Conservation (phyloP, 2,797 vertebrate species). For the Rousettus madagascariensis region DNA sequence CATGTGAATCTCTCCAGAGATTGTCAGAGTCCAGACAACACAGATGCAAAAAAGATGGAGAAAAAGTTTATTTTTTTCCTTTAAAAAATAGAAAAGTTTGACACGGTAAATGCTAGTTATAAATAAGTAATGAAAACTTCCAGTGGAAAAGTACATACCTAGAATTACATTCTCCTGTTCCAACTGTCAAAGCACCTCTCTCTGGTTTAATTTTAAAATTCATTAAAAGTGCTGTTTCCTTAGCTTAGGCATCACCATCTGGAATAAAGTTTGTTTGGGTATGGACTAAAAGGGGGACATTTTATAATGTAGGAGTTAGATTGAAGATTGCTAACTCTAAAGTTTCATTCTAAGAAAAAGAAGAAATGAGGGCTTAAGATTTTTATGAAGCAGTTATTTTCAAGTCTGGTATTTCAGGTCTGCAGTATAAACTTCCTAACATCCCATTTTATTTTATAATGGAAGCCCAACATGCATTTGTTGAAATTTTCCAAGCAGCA, state of each 20-base stretch:
- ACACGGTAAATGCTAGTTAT: constrained; percentile 57
- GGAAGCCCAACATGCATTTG: background rate
- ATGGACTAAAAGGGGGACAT: constrained; percentile 18
- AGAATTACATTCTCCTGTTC: constrained; percentile 32
- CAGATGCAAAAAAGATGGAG: background rate
- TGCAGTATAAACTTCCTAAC: background rate
- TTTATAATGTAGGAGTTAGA: constrained; percentile 19
- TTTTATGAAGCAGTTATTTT: constrained; percentile 50
- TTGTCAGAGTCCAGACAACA: background rate
- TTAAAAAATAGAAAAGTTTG: constrained; percentile 31
- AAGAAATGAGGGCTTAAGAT: background rate
- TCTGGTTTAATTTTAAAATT: constrained; percentile 70
- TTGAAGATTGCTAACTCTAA: background rate
- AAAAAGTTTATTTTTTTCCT: constrained; percentile 2
- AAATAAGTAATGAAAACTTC: constrained; percentile 67
- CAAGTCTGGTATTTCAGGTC: constrained; percentile 8
- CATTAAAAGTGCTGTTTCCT: constrained; percentile 61
- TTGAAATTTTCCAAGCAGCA: constrained; percentile 2
- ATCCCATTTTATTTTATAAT: background rate
- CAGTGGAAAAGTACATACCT: constrained; percentile 23
- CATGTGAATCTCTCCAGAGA: background rate
- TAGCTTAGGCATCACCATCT: constrained; percentile 52
- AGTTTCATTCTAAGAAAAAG: constrained; percentile 29
- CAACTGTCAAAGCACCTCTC: constrained; percentile 67
- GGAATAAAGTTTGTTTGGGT: constrained; percentile 39